Base-by-base conservation (phyloP, 2,888 invertebrate species). In the Ypsolopha sequella region DNA sequence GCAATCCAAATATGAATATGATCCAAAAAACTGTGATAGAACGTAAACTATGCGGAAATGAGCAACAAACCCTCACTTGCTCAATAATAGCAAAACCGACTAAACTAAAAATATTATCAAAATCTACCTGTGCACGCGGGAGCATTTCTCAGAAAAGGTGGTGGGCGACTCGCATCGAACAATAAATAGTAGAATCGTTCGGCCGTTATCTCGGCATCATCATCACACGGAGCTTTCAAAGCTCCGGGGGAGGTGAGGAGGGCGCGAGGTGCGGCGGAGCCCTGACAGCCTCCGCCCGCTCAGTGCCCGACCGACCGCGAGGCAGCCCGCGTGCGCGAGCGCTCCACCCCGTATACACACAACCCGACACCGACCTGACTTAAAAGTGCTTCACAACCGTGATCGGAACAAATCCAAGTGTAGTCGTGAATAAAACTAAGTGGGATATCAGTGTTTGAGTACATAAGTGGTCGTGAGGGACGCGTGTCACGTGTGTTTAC, bases 191-290 rank as follows among this genome's bases (percentile, higher is more conserved):
- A 72, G 73, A 81, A 77, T 80, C 78, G 78, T 77, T 76, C 76
- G 75, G 76, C 80, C 76, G 81, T 85, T 82, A 85, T 84, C 82
- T 79, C 67, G 68, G 76, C 71, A 80, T 79, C 80, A 84, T 80
- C 82, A 80, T 79, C 80, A 77, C 73, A 76, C 73, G 76, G 77
- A 81, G 82, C 81, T 79, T 76, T 80, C 61, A 76, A 78, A 77
- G 79, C 69, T 79, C 72, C 74, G 78, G 70, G 68, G 68, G 68
- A 74, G 68, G 63, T 62, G 59, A 63, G 56, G 56, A 64, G 56
- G 61, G 58, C 56, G 68, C 62, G 67, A 68, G 73, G 76, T 70
- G 66, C 68, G 73, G 70, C 73, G 66, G 75, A 65, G 73, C 71
- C 71, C 64, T 63, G 69, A 65, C 71, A 70, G 80, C 82, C 80